Evolutionary conservation across 2,113 vertebrate species (phyloP), one percentile per base, ranked within the genome.

Genomic region (Zosterops hypoxanthus): DNA sequence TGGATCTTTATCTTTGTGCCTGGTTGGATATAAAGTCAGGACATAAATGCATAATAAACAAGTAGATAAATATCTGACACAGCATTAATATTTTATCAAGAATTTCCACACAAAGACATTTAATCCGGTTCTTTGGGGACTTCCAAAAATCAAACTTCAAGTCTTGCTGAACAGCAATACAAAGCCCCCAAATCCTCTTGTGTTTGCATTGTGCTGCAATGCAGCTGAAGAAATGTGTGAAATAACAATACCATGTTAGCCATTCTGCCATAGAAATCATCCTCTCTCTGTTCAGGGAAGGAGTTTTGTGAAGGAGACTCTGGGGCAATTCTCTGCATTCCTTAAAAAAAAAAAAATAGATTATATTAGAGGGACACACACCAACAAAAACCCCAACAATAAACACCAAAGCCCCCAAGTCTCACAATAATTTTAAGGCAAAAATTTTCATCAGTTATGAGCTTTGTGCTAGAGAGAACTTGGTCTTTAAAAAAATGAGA

Each of bases 231-330:
- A 73, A 9, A 81, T 28, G 6, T 39, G 82, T 26, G 42, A 84
- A 85, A 64, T 19, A 18, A 70, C 77, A 77, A 24, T 97, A 99
- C 99, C 99, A 98, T 98, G n/a, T 91, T 82, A 14, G 98, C 98
- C 97, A 98, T 98, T 17, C 97, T 98, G 95, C 98, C 98, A 41
- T 99, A 99, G 81, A 98, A 98, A 93, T 99, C 99, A 87, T 98
- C 98, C 61, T 99, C 98, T 34, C 97, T 93, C 8, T 90, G 60
- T 14, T 98, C 98, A 1, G 98, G 95, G 76, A 97, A 82, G 20
- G 96, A 80, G 79, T 89, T 96, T 71, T 98, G 92, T 57, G 83
- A 64, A 19, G 98, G 97, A 13, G 97, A 69, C 10, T 97, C 98
- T 0, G 31, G 97, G 0, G 63, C 68, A 49, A 29, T 46, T 20